Percentiles rank a stretch among this genome's conserved stretches.
Evolutionary conservation across 2,113 vertebrate species (phyloP).

Genomic region (Albula goreensis): DNA sequence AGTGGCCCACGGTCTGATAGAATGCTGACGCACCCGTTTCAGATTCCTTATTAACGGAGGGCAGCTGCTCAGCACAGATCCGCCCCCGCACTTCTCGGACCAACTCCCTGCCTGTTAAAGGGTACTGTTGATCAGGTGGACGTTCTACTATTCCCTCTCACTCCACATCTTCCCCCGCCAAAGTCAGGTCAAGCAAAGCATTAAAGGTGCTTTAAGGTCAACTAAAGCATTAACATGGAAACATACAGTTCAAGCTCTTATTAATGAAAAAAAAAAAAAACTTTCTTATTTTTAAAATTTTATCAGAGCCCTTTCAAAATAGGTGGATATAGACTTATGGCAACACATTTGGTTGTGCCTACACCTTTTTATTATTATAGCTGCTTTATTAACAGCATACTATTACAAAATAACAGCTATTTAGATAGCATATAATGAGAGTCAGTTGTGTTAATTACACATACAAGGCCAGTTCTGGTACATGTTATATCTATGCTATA

Average conservation of each 20-base stretch:
- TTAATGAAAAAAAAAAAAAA: not conserved
- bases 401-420: too few species aligned
- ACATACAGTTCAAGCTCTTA: not conserved
- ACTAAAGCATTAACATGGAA: not conserved
- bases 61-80: not conserved
- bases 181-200: too few species aligned
- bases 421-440: too few species aligned
- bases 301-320: too few species aligned
- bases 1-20: not conserved
- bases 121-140: not conserved
- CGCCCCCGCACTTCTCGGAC: not conserved
- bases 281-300: too few species aligned
- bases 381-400: too few species aligned
- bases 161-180: not conserved
- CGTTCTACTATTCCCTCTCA: not conserved
- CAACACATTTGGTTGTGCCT: too few species aligned
- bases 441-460: too few species aligned
- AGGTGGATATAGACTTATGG: too few species aligned
- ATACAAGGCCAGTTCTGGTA: too few species aligned
- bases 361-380: too few species aligned
- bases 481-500: too few species aligned
- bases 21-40: not conserved
- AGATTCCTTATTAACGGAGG: not conserved
- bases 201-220: not conserved
- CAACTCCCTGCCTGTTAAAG: not conserved